Base-by-base conservation (phyloP, 2,797 vertebrate genomes). In the Alectoris magna region DNA sequence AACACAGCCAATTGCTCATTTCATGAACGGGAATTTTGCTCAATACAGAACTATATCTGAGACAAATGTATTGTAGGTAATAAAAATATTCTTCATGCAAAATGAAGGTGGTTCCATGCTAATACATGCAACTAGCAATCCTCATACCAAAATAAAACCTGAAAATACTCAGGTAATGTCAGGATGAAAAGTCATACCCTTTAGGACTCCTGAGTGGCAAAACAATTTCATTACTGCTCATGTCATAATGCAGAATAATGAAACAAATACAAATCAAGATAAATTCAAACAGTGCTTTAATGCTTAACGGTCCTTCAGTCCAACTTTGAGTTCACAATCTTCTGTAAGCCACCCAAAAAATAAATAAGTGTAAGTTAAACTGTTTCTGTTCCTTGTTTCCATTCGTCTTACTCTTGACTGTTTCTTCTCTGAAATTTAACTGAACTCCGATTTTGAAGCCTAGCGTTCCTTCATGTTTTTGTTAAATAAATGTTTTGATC, bases 401-500 rank as follows among this genome's bases (percentile, higher is more conserved):
- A 34, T 77, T 27, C 29, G 2, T 48, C 86, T 86, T 91, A 75
- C 7, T 3, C 22, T 34, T 71, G 24, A 24, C 24, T 7, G 1
- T 83, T 89, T 80, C 69, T 80, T 77, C 62, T 88, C 36, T 76
- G n/a, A 72, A 59, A 66, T 17, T n/a, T 38, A 69, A 69, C 59
- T 14, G 29, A 67, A 48, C 46, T 43, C 15, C n/a, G 17, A 75
- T 85, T 22, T 78, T 70, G 83, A 94, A 70, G 62, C 67, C 83
- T 82, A 90, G 6, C 27, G 17, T 64, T 82, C 49, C 41, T 86
- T 90, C 43, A 68, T 71, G 22, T 53, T 72, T 51, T 63, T 84
- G 83, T 96, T 92, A 94, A 91, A 93, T 18, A 73, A 99, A 99
- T 79, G 97, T 99, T 59, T 98, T 98, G 64, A 99, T 96, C 99